Evolutionary conservation across 2,888 invertebrate species (phyloP).

Genomic region (Petrolisthes manimaculis): DNA sequence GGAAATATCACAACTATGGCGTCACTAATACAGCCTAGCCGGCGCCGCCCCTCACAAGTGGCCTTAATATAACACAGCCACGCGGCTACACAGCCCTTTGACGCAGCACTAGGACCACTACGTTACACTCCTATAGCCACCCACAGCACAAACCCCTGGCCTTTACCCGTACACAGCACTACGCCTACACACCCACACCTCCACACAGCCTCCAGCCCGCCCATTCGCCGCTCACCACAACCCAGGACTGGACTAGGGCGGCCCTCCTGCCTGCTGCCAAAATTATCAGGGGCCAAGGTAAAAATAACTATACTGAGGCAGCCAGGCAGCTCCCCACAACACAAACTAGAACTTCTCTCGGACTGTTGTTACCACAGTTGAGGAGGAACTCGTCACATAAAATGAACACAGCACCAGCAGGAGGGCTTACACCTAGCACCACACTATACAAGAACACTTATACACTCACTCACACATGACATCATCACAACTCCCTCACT

Average conservation of each 20-base stretch:
- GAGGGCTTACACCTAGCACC: background rate
- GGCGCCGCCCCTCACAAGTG: slow-evolving; percentile 38
- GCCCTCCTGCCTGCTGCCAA: slow-evolving; percentile 36
- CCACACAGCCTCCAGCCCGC: slow-evolving; percentile 47
- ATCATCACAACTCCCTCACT: too few relatives aligned
- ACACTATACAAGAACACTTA: background rate
- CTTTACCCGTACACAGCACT: background rate
- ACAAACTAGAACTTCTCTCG: background rate
- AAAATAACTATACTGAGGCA: slow-evolving; percentile 28
- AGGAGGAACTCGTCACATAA: background rate
- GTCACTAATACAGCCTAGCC: slow-evolving; percentile 14
- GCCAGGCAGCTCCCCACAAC: slow-evolving; percentile 25
- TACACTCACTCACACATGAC: too few relatives aligned
- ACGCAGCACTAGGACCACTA: background rate
- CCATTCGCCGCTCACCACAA: slow-evolving; percentile 49
- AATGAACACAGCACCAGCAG: too few relatives aligned
- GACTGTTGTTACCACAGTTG: background rate
- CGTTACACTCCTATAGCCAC: background rate
- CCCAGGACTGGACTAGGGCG: slow-evolving; percentile 43
- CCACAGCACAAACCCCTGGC: background rate
- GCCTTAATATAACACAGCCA: slow-evolving; percentile 43
- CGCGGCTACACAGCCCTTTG: slow-evolving; percentile 17
- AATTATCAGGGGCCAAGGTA: slow-evolving; percentile 45
- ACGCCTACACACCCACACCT: slow-evolving; percentile 31
- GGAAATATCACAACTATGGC: slow-evolving; percentile 14